phyloP scores from a whole-genome alignment of 37 sponge, comb jelly and placozoan genomes.

The Hexactinellida sp. region DNA sequence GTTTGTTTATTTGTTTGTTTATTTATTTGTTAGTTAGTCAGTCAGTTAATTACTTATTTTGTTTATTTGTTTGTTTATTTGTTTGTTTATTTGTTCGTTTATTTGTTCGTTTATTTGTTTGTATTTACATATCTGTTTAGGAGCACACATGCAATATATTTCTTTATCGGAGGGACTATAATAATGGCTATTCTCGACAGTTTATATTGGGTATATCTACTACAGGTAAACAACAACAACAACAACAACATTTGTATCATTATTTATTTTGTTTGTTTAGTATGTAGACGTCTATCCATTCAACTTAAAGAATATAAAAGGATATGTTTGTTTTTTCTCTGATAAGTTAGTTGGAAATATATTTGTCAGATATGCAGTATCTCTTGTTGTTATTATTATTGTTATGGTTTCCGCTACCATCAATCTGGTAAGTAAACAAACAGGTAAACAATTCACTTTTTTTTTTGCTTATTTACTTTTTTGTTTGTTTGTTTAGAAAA shows the following conservation, averaged over 20 bases:
- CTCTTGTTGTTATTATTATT: slow-evolving; percentile 28
- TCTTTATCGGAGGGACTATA: background rate
- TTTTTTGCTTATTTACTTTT: background rate
- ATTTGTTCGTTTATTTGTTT: background rate
- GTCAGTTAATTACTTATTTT: background rate
- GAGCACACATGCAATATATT: slow-evolving; percentile 13
- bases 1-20: background rate
- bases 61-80: background rate
- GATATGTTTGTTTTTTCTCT: slow-evolving; percentile 25
- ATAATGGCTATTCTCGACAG: background rate
- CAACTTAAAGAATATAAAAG: slow-evolving; percentile 5
- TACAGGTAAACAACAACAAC: slow-evolving; percentile 13
- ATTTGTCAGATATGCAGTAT: slow-evolving; percentile 27
- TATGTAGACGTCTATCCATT: background rate
- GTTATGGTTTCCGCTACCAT: slow-evolving; percentile 41
- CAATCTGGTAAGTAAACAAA: slow-evolving; percentile 30
- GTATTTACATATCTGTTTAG: background rate
- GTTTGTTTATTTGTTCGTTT: background rate
- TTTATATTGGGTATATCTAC: background rate
- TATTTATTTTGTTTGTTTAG: background rate
- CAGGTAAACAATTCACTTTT: no score
- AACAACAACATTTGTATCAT: background rate
- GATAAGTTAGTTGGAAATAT: slow-evolving; percentile 38
- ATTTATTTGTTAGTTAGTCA: no score
- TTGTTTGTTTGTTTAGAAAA: background rate